Evolutionary conservation across 2,113 vertebrate genomes (phyloP).

Genomic region (Trinectes maculatus): DNA sequence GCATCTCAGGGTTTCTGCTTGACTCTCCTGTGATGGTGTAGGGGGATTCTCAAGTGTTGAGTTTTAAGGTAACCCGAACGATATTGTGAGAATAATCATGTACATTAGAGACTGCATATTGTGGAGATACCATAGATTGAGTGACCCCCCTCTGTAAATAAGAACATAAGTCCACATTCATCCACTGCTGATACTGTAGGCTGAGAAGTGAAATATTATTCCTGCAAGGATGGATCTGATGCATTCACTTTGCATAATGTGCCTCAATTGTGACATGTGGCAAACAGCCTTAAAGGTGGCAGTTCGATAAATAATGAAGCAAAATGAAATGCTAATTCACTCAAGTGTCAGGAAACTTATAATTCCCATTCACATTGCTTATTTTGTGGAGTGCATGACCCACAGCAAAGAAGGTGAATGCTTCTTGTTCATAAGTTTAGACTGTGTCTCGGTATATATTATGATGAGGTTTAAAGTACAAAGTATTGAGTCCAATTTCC

Average conservation of each 20-base stretch:
- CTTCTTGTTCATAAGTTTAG: slow-evolving; percentile 33
- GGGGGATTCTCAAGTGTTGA: neutral
- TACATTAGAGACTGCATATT: too few species aligned
- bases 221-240: slow-evolving; percentile 33
- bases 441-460: slow-evolving; percentile 29
- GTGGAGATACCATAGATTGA: neutral
- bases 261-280: slow-evolving; percentile 55
- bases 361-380: slow-evolving; percentile 59
- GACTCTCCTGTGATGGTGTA: neutral
- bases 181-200: slow-evolving; percentile 5
- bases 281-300: slow-evolving; percentile 62
- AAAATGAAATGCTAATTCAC: slow-evolving; percentile 71
- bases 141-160: neutral
- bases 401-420: slow-evolving; percentile 21
- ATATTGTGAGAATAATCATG: too few species aligned
- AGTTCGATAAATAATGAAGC: slow-evolving; percentile 68
- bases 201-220: slow-evolving; percentile 34
- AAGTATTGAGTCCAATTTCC: neutral
- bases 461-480: slow-evolving; percentile 13
- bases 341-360: slow-evolving; percentile 58
- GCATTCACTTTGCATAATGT: slow-evolving; percentile 58
- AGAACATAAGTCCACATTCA: neutral
- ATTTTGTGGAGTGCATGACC: slow-evolving; percentile 50
- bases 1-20: neutral
- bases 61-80: neutral